Evolutionary conservation across 1,140 invertebrate genomes (phyloP), one percentile per base, ranked within the genome.

Genomic region (Magallana angulata): DNA sequence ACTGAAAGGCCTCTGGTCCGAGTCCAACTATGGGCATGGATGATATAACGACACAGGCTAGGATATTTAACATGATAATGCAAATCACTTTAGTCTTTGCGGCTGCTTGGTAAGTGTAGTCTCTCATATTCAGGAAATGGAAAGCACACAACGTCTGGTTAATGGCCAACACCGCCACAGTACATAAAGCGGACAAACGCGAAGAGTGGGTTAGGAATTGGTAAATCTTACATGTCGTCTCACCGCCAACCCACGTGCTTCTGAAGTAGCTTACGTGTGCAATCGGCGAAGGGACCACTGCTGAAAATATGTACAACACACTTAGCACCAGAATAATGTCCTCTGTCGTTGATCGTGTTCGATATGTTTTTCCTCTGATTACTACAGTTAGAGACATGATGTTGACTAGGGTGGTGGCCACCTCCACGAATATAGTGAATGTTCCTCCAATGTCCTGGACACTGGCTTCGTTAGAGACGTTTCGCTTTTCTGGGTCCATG

Each of bases 291-390:
- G 91, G 91, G n/a, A 92, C 68, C 3, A 91, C 14, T 1, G 91
- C 90, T 11, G 91, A 92, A 1, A 92, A 85, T 11, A 92, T 91
- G 83, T 91, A 90, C 4, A 90, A 87, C n/a, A 91, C 58, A 76
- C 90, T 91, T 18, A 92, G 64, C 1, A 90, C 90, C 1, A 91
- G 82, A 57, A 92, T 88, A 0, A 92, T 30, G 68, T 91, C 91
- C 57, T 92, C 91, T 6, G 86, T 91, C 6, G 85, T 86, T 14
- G 89, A 84, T 57, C 91, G 71, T 30, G 89, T 88, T 18, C 87
- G 85, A n/a, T 81, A 87, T 30, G 68, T 85, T 85, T 90, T 90
- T 89, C 88, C 88, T 81, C 71, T 85, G 18, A 88, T 85, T 12
- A 89, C 86, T 1, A 91, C 90, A 0, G 87, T 48, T 12, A 91